phyloP scores from a whole-genome alignment of 2,888 invertebrate genomes.

The Eristalinus aeneus region DNA sequence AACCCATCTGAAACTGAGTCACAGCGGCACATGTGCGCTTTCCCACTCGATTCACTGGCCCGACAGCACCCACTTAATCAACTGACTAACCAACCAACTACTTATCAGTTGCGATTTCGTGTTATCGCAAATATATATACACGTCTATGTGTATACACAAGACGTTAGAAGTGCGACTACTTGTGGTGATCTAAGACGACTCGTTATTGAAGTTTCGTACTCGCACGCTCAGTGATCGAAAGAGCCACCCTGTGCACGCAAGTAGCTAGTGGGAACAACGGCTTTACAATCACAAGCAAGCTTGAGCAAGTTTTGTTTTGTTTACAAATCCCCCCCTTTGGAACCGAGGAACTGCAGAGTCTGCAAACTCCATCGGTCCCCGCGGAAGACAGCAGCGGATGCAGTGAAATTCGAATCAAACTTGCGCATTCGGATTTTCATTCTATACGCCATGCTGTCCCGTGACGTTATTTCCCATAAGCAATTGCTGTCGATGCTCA shows the following conservation, averaged over 20 bases:
- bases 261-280: background rate
- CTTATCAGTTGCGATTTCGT: conserved; percentile 13
- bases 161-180: background rate
- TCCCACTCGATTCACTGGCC: background rate
- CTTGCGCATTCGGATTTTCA: background rate
- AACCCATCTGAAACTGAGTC: background rate
- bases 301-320: background rate
- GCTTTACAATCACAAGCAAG: background rate
- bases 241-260: background rate
- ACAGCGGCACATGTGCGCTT: background rate
- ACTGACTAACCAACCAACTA: background rate
- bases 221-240: background rate
- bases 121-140: conserved; percentile 7
- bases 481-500: background rate
- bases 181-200: background rate
- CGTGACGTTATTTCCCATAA: conserved; percentile 7
- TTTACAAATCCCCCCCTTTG: background rate
- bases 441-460: conserved; percentile 2
- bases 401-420: background rate
- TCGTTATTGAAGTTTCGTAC: background rate
- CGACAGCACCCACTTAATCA: background rate
- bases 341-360: background rate
- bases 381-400: background rate
- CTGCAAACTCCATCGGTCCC: background rate
- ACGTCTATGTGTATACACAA: background rate